phyloP scores from a whole-genome alignment of 2,797 vertebrate genomes.

The Danio albolineatus region DNA sequence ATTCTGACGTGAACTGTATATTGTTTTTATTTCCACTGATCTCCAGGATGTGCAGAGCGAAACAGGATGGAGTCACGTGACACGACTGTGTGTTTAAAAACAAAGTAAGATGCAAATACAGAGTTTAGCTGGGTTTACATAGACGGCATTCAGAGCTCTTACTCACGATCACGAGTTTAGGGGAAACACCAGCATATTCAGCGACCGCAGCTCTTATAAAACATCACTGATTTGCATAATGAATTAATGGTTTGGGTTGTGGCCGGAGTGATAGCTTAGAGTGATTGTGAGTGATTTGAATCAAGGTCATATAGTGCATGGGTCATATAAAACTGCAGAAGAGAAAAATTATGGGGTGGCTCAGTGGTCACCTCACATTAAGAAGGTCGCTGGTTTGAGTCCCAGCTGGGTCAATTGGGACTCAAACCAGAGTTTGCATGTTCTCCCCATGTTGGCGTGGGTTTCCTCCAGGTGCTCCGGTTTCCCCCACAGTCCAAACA shows the following conservation, averaged over 20 bases:
- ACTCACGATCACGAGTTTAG: slow-evolving; percentile 55
- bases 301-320: not conserved
- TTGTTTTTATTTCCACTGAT: not conserved
- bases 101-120: slow-evolving; percentile 77
- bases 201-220: slow-evolving; percentile 9
- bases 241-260: not conserved
- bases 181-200: slow-evolving; percentile 4
- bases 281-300: slow-evolving; percentile 26
- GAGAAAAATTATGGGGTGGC: no score
- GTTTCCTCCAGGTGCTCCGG: no score
- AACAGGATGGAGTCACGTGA: slow-evolving; percentile 12
- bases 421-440: no score
- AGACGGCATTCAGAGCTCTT: slow-evolving; percentile 61
- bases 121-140: slow-evolving; percentile 76
- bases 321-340: not conserved
- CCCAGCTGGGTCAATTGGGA: no score
- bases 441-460: no score
- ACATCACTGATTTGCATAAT: slow-evolving; percentile 12
- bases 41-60: slow-evolving; percentile 71
- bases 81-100: slow-evolving; percentile 47
- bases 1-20: not conserved
- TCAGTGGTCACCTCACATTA: no score
- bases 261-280: not conserved
- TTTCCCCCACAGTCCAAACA: no score
- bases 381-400: no score